Percentiles rank a stretch among this genome's conserved stretches.
Evolutionary conservation across 2,113 vertebrate genomes (phyloP).

Genomic region (Mustela lutreola): DNA sequence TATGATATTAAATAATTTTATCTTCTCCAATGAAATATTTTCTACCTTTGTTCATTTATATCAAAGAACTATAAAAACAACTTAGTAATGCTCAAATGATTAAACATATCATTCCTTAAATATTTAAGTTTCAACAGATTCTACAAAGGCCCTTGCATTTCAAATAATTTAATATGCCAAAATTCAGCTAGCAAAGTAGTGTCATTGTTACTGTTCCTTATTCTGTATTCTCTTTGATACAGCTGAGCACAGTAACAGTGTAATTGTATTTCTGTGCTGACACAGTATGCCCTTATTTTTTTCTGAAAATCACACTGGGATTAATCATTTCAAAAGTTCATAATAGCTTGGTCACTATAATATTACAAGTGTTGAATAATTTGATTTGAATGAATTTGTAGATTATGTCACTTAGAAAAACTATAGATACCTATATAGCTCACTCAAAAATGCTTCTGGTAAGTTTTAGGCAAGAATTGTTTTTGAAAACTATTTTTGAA

Average conservation of each 20-base stretch:
- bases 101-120: conserved; percentile 64
- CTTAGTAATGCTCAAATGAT: conserved; percentile 38
- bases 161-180: conserved; percentile 76
- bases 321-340: conserved; percentile 43
- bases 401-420: background rate
- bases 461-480: background rate
- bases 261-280: conserved; percentile 68
- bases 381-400: conserved; percentile 8
- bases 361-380: conserved; percentile 1
- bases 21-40: conserved; percentile 70
- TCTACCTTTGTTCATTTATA: conserved; percentile 71
- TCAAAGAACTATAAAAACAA: conserved; percentile 71
- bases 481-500: background rate
- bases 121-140: conserved; percentile 77
- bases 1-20: conserved; percentile 61
- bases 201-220: conserved; percentile 56
- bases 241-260: conserved; percentile 4
- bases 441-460: background rate
- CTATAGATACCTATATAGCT: background rate
- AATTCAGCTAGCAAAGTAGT: conserved; percentile 41
- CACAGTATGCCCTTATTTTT: conserved; percentile 48
- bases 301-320: conserved; percentile 57
- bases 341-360: conserved; percentile 33
- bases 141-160: conserved; percentile 69
- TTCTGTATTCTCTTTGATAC: conserved; percentile 40